Percentiles rank a stretch among this genome's conserved stretches.
phyloP scores from a whole-genome alignment of 64 coral and sea anemone species.

The Pocillopora verrucosa region DNA sequence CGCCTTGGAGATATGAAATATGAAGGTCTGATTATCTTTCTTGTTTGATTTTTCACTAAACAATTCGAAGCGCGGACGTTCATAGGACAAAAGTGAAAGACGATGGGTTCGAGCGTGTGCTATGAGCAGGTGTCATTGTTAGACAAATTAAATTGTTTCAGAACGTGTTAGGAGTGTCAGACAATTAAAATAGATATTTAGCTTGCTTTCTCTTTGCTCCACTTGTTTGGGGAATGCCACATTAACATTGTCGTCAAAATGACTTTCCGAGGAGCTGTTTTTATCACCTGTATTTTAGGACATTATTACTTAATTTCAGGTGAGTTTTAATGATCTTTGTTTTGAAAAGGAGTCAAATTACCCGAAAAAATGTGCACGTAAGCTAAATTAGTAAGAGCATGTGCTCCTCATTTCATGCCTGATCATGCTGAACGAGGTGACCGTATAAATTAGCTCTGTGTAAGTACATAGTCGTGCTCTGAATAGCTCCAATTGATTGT shows the following conservation, averaged over 20 bases:
- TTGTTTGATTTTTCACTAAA: not conserved
- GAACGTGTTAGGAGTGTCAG: not conserved
- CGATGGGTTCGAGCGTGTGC: not conserved
- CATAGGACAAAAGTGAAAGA: not conserved
- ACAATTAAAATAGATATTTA: not conserved
- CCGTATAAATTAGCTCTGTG: too few species aligned
- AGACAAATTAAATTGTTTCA: not conserved
- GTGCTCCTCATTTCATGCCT: not conserved
- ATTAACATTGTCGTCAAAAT: not conserved
- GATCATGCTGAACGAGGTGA: not conserved
- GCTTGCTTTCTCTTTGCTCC: not conserved
- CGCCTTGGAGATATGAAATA: not conserved
- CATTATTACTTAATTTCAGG: slow-evolving; percentile 16
- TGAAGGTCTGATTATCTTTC: not conserved
- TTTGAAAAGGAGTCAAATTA: not conserved
- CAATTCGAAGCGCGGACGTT: not conserved
- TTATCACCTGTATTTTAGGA: not conserved
- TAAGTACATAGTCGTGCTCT: too few species aligned
- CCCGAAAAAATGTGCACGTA: not conserved
- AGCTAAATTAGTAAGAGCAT: too few species aligned
- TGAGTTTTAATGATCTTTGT: not conserved
- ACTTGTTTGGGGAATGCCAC: not conserved
- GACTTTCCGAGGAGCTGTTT: not conserved
- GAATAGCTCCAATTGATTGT: too few species aligned
- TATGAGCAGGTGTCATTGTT: not conserved